These are phyloP conservation scores for Centropus unirufus DNA, from an alignment of 2,113 vertebrate species.

Conservation along the genomic window DNA sequence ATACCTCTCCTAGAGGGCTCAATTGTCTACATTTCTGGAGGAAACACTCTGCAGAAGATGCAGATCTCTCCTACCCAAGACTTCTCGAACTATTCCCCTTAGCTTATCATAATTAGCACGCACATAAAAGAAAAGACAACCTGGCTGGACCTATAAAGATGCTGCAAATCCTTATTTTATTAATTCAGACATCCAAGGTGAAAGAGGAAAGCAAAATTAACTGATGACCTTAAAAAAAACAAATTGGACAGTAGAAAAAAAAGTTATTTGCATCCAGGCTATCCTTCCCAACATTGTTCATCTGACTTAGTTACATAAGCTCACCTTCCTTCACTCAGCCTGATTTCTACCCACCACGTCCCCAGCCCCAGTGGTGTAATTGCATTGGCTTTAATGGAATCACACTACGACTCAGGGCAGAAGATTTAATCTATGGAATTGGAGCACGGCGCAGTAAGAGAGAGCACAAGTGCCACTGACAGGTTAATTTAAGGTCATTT, in stretches of 20 bases:
- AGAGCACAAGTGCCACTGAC: not conserved
- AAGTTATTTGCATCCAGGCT: not conserved
- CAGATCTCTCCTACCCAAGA: not conserved
- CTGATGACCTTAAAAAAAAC: not conserved
- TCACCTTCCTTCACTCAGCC: not conserved
- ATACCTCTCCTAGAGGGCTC: not conserved
- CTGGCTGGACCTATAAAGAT: not conserved
- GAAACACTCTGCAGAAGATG: not conserved
- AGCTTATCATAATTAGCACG: not conserved
- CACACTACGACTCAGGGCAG: not conserved
- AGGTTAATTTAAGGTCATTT: slow-evolving; percentile 10
- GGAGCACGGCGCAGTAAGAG: not conserved
- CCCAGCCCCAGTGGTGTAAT: not conserved
- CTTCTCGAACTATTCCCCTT: not conserved
- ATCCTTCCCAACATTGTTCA: not conserved
- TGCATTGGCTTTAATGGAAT: not conserved
- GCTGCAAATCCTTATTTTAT: not conserved
- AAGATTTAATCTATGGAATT: not conserved
- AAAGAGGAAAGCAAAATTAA: not conserved
- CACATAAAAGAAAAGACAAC: not conserved
- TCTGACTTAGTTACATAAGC: not conserved
- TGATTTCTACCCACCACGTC: not conserved
- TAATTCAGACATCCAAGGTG: not conserved
- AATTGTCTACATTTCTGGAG: not conserved
- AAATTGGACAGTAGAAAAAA: not conserved